phyloP scores from a whole-genome alignment of 2,888 invertebrate genomes.

The Smittia sp. region DNA sequence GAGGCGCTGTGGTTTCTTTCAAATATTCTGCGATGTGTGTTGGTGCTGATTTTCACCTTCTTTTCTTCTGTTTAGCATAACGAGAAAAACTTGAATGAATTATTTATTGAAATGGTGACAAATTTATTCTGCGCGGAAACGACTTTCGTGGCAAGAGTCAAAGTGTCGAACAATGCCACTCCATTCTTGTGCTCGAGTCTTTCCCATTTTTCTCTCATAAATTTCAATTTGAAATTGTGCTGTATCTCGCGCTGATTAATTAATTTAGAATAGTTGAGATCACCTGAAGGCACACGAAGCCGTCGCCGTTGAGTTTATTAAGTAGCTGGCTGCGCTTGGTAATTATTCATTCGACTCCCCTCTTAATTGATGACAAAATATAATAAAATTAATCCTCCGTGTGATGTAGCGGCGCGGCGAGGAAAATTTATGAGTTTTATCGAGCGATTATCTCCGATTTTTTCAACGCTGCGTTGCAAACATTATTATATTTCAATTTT shows the following conservation, averaged over 20 bases:
- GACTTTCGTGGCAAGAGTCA: neutral
- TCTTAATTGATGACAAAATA: conserved; percentile 39
- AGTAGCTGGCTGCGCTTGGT: conserved; percentile 8
- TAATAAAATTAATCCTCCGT: conserved; percentile 26
- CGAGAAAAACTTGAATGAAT: conserved; percentile 11
- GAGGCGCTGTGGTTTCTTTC: neutral
- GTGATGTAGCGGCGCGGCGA: conserved; percentile 3
- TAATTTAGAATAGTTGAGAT: conserved; percentile 12
- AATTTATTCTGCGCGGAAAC: conserved; percentile 12
- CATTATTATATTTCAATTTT: too few relatives aligned
- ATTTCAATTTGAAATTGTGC: neutral
- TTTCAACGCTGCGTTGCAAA: neutral
- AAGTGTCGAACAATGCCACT: neutral
- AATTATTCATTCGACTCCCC: conserved; percentile 33
- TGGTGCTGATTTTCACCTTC: neutral
- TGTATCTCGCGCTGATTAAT: neutral
- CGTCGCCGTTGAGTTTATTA: conserved; percentile 12
- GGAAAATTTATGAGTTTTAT: conserved; percentile 33
- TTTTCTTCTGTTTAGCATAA: conserved; percentile 3
- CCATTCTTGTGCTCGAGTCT: too few relatives aligned
- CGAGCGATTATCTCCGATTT: conserved; percentile 1
- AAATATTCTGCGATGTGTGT: neutral
- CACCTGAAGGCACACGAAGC: neutral
- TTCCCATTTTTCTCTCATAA: neutral
- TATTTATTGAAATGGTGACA: conserved; percentile 1